Conservation (phyloP, 1,140 invertebrate genomes). For the Drosophila virilis region DNA sequence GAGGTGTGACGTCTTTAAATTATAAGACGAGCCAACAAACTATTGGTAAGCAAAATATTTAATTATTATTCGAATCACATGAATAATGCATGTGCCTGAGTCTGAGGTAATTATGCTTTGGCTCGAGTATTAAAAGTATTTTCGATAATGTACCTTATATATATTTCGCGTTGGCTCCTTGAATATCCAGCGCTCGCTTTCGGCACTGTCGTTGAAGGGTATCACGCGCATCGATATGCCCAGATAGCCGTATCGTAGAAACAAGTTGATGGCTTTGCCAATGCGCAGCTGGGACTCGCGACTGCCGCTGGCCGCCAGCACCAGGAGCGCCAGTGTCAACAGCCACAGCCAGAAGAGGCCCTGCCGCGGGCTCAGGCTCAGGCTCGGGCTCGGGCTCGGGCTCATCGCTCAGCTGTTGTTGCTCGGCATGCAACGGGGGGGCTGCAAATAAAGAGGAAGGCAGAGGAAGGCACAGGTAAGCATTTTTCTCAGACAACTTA, state of each 20-base stretch:
- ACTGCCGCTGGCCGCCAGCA: conserved; percentile 64
- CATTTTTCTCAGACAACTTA: background rate
- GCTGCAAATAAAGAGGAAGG: conserved; percentile 14
- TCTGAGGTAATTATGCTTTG: no score
- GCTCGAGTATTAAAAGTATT: background rate
- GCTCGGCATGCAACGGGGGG: conserved; percentile 55
- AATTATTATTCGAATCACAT: no score
- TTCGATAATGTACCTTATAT: conserved; percentile 85
- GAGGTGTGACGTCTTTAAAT: no score
- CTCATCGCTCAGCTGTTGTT: conserved; percentile 70
- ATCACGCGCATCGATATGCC: conserved; percentile 94
- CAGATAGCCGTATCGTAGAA: conserved; percentile 90
- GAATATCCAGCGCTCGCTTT: conserved; percentile 91
- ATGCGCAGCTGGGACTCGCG: conserved; percentile 87
- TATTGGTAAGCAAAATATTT: no score
- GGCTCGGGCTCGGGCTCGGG: conserved; percentile 41
- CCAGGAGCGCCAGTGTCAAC: conserved; percentile 62
- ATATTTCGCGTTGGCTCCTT: conserved; percentile 92
- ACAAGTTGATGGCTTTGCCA: conserved; percentile 90
- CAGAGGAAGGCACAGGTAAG: background rate
- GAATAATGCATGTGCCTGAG: no score
- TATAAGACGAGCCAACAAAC: no score
- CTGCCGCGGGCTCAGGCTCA: conserved; percentile 52
- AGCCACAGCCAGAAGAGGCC: conserved; percentile 68
- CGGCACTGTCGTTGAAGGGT: conserved; percentile 89